Evolutionary conservation across 2,797 vertebrate species (phyloP).

Genomic region (Selene dorsalis): DNA sequence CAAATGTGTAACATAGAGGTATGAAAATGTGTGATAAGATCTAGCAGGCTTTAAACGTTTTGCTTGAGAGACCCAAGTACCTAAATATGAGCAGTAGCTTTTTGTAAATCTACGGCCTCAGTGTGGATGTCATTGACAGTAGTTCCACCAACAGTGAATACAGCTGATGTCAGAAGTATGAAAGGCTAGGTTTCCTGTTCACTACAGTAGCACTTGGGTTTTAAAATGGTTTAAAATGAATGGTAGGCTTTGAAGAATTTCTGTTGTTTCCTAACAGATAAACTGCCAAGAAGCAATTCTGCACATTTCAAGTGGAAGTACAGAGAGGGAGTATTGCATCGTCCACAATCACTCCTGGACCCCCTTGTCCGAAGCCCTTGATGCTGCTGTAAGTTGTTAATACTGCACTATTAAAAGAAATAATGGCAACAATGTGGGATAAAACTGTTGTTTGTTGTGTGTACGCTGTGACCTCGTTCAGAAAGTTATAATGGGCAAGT

Average conservation of each 20-base stretch:
- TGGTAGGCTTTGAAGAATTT: background rate
- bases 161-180: background rate
- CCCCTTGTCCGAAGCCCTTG: constrained; percentile 82
- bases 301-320: constrained; percentile 77
- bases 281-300: constrained; percentile 89
- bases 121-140: too few relatives aligned
- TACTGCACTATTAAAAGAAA: background rate
- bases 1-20: background rate
- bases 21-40: background rate
- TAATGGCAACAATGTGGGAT: background rate
- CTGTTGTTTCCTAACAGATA: constrained; percentile 77
- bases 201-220: background rate
- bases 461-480: background rate
- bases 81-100: too few relatives aligned
- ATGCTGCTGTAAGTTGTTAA: constrained; percentile 86
- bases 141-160: background rate
- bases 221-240: background rate
- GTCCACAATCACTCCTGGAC: constrained; percentile 88
- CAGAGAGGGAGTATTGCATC: constrained; percentile 88
- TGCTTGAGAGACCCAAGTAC: too few relatives aligned
- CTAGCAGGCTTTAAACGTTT: too few relatives aligned
- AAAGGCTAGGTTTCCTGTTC: background rate
- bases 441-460: background rate
- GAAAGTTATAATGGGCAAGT: background rate
- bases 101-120: too few relatives aligned